Conservation (phyloP, 2,113 vertebrate genomes). For the Pomatorhinus ruficollis region DNA sequence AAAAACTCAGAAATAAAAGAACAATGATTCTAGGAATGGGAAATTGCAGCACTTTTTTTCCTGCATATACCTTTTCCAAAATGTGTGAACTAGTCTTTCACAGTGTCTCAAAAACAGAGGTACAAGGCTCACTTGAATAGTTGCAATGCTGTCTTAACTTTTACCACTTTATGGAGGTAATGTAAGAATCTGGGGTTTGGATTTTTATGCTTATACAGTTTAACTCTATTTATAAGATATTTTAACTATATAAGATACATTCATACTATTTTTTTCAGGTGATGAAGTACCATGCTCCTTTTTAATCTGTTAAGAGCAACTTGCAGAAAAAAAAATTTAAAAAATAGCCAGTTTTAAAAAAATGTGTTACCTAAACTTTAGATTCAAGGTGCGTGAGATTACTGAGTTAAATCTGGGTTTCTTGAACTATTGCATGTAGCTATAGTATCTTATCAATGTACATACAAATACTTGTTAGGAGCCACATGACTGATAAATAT, state of each 20-base stretch:
- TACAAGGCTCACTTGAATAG: conserved; percentile 41
- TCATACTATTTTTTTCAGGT: neutral
- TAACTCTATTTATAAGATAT: neutral
- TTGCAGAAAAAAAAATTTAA: neutral
- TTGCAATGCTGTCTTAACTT: conserved; percentile 14
- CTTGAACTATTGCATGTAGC: neutral
- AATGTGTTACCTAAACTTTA: neutral
- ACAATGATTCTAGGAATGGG: neutral
- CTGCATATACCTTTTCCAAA: conserved; percentile 4
- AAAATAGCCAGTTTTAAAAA: neutral
- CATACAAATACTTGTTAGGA: neutral
- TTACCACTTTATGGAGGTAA: neutral
- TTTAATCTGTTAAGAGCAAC: neutral
- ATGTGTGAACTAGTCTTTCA: neutral
- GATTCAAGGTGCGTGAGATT: neutral
- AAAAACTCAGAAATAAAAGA: neutral
- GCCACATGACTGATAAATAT: neutral
- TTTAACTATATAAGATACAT: neutral
- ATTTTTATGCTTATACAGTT: neutral
- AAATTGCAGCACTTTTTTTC: neutral
- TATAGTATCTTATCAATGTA: neutral
- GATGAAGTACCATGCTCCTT: neutral
- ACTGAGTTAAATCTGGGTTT: neutral
- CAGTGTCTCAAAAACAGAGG: neutral
- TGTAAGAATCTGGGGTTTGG: neutral